A percentile compares a stretch with the other conserved stretches of the same genome.
Evolutionary conservation across 2,113 vertebrate species (phyloP).

Genomic region (Ardeotis arabs): DNA sequence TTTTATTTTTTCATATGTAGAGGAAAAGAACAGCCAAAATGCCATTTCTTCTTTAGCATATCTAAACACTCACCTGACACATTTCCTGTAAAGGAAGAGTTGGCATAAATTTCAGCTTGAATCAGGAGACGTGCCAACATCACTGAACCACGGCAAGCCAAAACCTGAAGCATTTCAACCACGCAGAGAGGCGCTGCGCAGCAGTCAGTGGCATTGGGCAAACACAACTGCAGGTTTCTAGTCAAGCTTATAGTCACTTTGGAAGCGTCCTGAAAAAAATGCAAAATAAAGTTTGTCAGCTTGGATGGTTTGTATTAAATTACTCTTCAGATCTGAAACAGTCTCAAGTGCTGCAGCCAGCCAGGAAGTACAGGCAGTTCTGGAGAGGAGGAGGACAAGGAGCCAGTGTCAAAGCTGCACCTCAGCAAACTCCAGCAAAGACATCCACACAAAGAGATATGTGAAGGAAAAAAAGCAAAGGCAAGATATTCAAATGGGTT

Average conservation of each 20-base stretch:
- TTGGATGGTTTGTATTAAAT: neutral
- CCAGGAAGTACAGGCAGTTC: neutral
- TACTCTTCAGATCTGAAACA: neutral
- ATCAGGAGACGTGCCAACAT: slow-evolving; percentile 80
- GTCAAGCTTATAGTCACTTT: slow-evolving; percentile 76
- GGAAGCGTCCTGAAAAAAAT: slow-evolving; percentile 64
- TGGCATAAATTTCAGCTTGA: slow-evolving; percentile 84
- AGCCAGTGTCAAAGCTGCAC: neutral
- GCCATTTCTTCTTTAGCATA: neutral
- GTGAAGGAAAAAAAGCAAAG: neutral
- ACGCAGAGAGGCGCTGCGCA: slow-evolving; percentile 78
- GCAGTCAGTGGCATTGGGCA: slow-evolving; percentile 69
- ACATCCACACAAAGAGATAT: neutral
- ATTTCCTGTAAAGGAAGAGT: slow-evolving; percentile 67
- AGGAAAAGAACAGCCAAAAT: neutral
- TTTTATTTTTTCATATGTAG: neutral
- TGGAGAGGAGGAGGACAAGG: neutral
- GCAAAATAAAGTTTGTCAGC: neutral
- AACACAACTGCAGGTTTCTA: slow-evolving; percentile 74
- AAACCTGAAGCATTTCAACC: slow-evolving; percentile 81
- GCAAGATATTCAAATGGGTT: neutral
- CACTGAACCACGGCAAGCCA: slow-evolving; percentile 74
- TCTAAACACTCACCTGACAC: slow-evolving; percentile 74
- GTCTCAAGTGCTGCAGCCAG: neutral
- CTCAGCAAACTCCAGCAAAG: neutral